A percentile compares a stretch with the other conserved stretches of the same genome.
phyloP scores from a whole-genome alignment of 2,797 vertebrate genomes.

The Malacoraja senta region DNA sequence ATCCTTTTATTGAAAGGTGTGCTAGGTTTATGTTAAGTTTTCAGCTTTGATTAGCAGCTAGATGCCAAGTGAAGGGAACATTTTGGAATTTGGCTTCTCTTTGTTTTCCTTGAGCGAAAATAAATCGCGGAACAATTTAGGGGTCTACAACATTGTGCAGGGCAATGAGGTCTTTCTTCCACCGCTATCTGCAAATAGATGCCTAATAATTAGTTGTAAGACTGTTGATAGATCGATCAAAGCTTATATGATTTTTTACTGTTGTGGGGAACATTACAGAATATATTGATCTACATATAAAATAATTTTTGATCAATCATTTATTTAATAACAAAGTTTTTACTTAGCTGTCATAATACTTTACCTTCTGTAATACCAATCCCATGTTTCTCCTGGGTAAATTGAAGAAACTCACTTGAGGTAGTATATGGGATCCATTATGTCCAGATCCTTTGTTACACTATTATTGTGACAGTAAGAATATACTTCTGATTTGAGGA shows the following conservation, averaged over 20 bases:
- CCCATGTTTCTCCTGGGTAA: neutral
- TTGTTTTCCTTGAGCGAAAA: neutral
- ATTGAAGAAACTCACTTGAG: neutral
- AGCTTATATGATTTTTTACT: neutral
- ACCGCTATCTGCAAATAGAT: neutral
- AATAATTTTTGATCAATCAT: neutral
- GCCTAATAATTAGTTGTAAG: neutral
- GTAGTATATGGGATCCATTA: neutral
- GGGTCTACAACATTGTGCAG: neutral
- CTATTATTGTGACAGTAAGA: neutral
- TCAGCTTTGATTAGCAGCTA: neutral
- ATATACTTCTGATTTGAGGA: neutral
- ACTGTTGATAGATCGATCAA: neutral
- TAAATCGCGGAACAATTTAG: neutral
- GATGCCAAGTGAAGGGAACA: neutral
- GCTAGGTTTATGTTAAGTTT: neutral
- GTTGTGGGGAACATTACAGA: neutral
- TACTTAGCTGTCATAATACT: neutral
- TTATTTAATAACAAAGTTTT: neutral
- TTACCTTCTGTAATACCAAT: neutral
- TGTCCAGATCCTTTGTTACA: neutral
- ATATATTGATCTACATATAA: neutral
- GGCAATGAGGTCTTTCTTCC: neutral
- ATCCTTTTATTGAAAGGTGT: neutral
- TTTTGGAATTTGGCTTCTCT: neutral